Conservation (phyloP, 1,140 invertebrate species). For the Teleogryllus occipitalis region DNA sequence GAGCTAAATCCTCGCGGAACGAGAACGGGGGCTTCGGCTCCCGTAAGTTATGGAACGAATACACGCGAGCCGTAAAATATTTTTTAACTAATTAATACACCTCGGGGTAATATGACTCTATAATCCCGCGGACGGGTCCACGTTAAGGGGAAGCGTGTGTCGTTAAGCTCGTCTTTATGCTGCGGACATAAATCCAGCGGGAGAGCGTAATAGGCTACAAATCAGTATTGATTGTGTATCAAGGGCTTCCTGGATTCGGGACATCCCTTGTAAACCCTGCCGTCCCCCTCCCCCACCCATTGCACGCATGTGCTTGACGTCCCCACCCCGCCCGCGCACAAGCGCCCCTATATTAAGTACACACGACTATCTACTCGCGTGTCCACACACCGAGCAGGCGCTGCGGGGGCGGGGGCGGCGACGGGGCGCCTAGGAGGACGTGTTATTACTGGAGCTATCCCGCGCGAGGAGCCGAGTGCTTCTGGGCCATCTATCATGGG, state of each 20-base stretch:
- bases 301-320: not conserved
- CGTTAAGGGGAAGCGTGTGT: no score
- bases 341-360: not conserved
- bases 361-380: not conserved
- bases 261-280: not conserved
- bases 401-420: no score
- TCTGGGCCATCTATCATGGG: not conserved
- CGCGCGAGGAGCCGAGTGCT: not conserved
- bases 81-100: not conserved
- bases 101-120: not conserved
- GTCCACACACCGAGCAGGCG: not conserved
- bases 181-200: not conserved
- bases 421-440: not conserved
- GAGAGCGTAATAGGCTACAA: not conserved
- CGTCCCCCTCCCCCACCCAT: not conserved
- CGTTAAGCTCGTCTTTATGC: no score
- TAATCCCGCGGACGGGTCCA: no score
- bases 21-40: not conserved
- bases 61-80: not conserved
- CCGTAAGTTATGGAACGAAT: not conserved
- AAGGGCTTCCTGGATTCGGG: not conserved
- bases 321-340: not conserved
- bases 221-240: conserved; percentile 5
- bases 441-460: not conserved
- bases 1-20: not conserved